Evolutionary conservation across 2,113 vertebrate genomes (phyloP), one percentile per base, ranked within the genome.

Genomic region (Hippocampus zosterae): DNA sequence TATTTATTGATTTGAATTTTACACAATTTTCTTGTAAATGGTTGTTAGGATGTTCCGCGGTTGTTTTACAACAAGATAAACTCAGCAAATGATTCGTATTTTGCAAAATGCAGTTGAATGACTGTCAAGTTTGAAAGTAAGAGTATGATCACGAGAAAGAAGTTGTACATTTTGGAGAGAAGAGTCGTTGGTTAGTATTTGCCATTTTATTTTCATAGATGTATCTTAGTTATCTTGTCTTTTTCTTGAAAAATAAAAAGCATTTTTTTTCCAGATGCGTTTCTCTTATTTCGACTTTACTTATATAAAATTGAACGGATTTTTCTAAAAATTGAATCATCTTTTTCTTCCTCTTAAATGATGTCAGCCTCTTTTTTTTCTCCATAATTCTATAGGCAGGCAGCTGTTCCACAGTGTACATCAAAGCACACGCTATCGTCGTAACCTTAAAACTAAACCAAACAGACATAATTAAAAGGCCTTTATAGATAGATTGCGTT

Each of bases 391-490:
- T 64, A 66, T 53, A 79, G 67, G 73, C 65, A 79, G 67, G 73
- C 65, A 62, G 81, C 67, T 63, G 50, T 75, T 80, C 75, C 57
- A 66, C 57, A 67, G 72, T 76, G 40, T 74, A 68, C 74, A 79
- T 71, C 73, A 74, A 84, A 81, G 69, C 78, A 70, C 77, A 77
- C 77, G 52, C 72, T 85, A 74, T 74, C 79, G 71, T 70, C 80
- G 74, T 78, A 84, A 85, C 80, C 85, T 76, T 84, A 85, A 80
- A 75, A 79, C 68, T 82, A 88, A 88, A 82, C 75, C 82, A 82
- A 87, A 84, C 74, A 75, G 77, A 86, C 73, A 44, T 85, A 88
- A 91, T 89, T 85, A 89, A 87, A 88, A 89, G 81, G 74, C 69
- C 87, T 91, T 88, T 89, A 84, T 46, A 84, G 84, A 84, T 18